Evolutionary conservation across 1,140 invertebrate genomes (phyloP), one percentile per base, ranked within the genome.

Genomic region (Leptinotarsa defecta): DNA sequence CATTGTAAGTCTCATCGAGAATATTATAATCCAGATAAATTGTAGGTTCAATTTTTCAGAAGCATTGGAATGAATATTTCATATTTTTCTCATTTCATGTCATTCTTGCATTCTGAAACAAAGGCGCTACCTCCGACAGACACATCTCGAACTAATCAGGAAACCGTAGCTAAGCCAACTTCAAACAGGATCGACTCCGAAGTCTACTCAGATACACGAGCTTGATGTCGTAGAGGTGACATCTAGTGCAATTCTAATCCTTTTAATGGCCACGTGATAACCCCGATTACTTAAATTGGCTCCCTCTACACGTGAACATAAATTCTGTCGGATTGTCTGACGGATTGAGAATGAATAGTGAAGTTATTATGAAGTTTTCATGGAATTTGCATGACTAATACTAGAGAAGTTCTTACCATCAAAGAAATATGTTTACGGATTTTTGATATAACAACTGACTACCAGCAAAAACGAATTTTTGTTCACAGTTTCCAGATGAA

Each of bases 221-320:
- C 75, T 71, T 79, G 80, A 81, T 79, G 79, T 76, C 75, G 76
- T 74, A 76, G 80, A 80, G 76, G 78, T 81, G 81, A 82, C 80
- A 78, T 82, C 77, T 74, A 76, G 73, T 79, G 80, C 76, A 78
- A 77, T 79, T 79, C 79, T 81, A 83, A 83, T 80, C 80, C 79
- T 77, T 78, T 83, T 83, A 83, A 83, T 82, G 80, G 81, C 80
- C 81, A 79, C 78, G 79, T 82, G 81, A 80, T 82, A 82, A 82
- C 80, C 78, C 75, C 76, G 80, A 81, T 81, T 79, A 80, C 79
- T 81, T 81, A 80, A 82, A 82, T 82, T 81, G 81, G 80, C 77
- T 79, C 75, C 76, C 68, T 49, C 71, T 17, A 68, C 63, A 24
- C 68, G 48, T 48, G 24, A 71, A 70, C 24, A 65, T 70, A 75